These are phyloP conservation scores for Phaethon lepturus DNA, from an alignment of 2,113 vertebrate species.

Conservation along the genomic window DNA sequence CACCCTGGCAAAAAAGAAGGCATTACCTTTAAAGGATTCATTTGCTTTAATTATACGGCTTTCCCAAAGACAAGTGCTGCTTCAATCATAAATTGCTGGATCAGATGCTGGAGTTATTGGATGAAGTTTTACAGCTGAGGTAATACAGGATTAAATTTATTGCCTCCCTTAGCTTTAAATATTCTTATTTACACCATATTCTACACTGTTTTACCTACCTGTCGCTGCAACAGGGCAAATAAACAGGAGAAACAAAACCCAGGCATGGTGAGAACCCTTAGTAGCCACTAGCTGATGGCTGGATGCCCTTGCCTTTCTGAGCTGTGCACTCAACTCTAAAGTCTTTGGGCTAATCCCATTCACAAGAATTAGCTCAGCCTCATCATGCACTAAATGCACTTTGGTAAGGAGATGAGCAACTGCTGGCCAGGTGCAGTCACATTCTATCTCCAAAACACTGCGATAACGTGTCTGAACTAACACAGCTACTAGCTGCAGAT, in stretches of 20 bases:
- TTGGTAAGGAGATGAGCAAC: background rate
- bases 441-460: background rate
- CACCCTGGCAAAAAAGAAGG: background rate
- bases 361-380: background rate
- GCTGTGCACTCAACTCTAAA: background rate
- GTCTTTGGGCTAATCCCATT: background rate
- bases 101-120: constrained; percentile 2
- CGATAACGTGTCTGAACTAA: fast-evolving
- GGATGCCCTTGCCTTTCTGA: background rate
- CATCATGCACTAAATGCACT: background rate
- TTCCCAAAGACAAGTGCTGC: constrained; percentile 3
- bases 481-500: background rate
- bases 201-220: background rate
- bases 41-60: constrained; percentile 42
- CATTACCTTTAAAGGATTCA: background rate
- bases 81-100: constrained; percentile 11
- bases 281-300: background rate
- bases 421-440: fast-evolving
- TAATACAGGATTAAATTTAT: constrained; percentile 28
- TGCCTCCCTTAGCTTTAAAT: background rate
- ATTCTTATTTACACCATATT: background rate
- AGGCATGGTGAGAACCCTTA: background rate
- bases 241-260: background rate
- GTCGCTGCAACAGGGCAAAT: background rate
- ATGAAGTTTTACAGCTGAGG: background rate